phyloP scores from a whole-genome alignment of 2,888 invertebrate genomes.

The Dryomyza anilis region DNA sequence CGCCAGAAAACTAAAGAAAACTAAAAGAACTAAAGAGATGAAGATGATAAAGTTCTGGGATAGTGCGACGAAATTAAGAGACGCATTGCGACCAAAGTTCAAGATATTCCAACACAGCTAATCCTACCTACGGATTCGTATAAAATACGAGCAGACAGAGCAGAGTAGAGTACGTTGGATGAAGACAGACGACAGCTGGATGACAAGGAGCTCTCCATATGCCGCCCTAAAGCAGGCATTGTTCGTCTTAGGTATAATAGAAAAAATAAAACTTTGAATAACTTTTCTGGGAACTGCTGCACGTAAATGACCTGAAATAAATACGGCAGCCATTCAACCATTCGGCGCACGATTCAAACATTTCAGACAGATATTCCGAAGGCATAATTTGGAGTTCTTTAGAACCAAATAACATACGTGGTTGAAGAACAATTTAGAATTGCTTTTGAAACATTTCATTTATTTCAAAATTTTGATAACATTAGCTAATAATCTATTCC shows the following conservation, averaged over 20 bases:
- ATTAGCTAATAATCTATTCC: no score
- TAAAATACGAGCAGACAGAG: not conserved
- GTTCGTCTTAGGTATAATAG: no score
- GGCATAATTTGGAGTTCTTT: no score
- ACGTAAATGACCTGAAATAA: constrained; percentile 12
- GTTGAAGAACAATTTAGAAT: no score
- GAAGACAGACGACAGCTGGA: no score
- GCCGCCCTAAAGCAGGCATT: no score
- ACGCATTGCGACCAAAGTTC: constrained; percentile 12
- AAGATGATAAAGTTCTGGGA: not conserved
- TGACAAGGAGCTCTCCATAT: no score
- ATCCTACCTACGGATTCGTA: constrained; percentile 1
- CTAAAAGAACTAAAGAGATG: not conserved
- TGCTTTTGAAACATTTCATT: no score
- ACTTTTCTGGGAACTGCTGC: not conserved
- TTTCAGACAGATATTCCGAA: not conserved
- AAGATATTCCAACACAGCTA: constrained; percentile 6
- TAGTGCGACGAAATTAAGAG: constrained; percentile 19
- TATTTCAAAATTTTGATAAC: no score
- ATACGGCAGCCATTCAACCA: not conserved
- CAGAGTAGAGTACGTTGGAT: not conserved
- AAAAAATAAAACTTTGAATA: not conserved
- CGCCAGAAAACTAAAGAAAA: not conserved
- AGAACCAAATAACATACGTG: no score
- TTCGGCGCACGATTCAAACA: constrained; percentile 4